Conservation (phyloP, 2,797 vertebrate genomes). For the Pterois miles region DNA sequence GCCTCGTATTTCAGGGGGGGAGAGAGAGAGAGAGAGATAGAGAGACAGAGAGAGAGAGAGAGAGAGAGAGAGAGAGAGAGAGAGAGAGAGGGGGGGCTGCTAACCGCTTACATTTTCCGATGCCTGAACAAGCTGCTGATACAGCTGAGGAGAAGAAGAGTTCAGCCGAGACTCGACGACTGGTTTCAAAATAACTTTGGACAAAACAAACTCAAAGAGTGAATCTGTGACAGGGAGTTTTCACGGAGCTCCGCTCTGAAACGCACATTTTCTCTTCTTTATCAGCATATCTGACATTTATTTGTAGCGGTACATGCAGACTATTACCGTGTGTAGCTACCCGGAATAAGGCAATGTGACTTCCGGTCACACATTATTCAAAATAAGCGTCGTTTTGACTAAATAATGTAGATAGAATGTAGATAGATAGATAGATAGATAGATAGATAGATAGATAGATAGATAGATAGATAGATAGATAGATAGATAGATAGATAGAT, state of each 20-base stretch:
- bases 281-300: not conserved
- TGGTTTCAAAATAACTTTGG: not conserved
- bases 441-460: not conserved
- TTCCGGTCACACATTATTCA: conserved; percentile 46
- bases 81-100: conserved; percentile 5
- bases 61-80: not conserved
- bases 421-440: not conserved
- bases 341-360: not conserved
- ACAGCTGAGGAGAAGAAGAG: not conserved
- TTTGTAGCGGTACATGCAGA: not conserved
- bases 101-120: conserved; percentile 55
- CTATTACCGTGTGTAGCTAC: not conserved
- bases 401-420: not conserved
- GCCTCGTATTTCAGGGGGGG: conserved; percentile 31
- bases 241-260: not conserved
- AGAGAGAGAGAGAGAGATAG: not conserved
- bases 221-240: fast-evolving
- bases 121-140: conserved; percentile 6
- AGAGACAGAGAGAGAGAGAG: not conserved
- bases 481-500: not conserved
- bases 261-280: not conserved
- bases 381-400: conserved; percentile 23
- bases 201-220: too few relatives aligned
- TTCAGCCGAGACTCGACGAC: too few relatives aligned
- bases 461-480: not conserved